Evolutionary conservation across 2,113 vertebrate species (phyloP).

Genomic region (Anser brachyrhynchus): DNA sequence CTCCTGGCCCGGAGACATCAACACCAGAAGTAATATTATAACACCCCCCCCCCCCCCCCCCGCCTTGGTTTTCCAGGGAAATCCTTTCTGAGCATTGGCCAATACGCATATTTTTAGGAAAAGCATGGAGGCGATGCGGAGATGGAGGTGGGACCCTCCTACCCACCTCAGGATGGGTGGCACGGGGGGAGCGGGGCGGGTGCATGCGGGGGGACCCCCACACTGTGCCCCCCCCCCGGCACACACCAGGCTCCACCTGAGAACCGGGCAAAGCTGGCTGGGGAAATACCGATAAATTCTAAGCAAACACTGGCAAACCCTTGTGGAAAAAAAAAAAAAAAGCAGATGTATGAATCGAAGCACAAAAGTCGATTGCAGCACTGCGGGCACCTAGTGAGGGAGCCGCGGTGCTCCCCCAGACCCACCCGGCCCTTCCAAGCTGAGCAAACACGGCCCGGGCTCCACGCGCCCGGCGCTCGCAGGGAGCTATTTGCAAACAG

Average conservation of each 20-base stretch:
- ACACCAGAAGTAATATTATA: accelerated
- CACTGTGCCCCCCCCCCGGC: background rate
- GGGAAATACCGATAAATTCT: background rate
- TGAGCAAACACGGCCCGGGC: background rate
- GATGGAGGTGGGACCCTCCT: background rate
- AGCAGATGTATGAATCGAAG: background rate
- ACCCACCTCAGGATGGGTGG: background rate
- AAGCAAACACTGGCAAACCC: background rate
- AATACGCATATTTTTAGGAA: accelerated
- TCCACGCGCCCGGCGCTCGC: accelerated
- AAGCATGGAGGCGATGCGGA: background rate
- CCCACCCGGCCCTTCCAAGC: background rate
- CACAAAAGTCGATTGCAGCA: background rate
- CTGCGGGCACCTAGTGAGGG: accelerated
- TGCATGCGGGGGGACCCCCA: background rate
- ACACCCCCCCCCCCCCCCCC: background rate
- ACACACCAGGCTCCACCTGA: background rate
- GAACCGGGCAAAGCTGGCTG: background rate
- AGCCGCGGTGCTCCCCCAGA: accelerated
- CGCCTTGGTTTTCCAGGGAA: background rate
- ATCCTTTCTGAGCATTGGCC: background rate
- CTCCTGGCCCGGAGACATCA: background rate
- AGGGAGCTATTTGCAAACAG: background rate
- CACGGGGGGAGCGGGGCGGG: background rate
- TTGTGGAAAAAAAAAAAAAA: too few species aligned